Evolutionary conservation across 2,113 vertebrate genomes (phyloP), one percentile per base, ranked within the genome.

Genomic region (Anolis sagrei): DNA sequence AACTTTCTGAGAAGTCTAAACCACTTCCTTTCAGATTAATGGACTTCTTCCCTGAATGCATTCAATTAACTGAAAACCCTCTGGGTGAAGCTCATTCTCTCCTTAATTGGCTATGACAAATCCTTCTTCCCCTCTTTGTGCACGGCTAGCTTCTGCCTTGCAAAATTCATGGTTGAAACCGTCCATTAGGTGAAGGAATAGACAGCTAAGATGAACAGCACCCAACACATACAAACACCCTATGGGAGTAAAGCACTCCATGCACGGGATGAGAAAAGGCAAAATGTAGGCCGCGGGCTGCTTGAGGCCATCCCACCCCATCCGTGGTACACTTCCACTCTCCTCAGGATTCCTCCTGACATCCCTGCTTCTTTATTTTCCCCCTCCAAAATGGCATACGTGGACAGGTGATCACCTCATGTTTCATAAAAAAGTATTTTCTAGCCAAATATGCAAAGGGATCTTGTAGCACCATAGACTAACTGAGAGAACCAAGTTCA

Each of bases 51-150:
- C 21, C 6, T 25, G 18, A 16, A 51, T 54, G 48, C 61, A 61
- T 79, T 72, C 75, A 77, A 73, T 82, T 83, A 86, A 79, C 76
- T 75, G 76, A 34, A 68, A 72, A 83, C 48, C 29, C 54, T 79
- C 23, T 16, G 34, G 70, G 58, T 89, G 62, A 58, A n/a, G 74
- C 23, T 70, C 61, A 48, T 79, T 19, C 7, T 82, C 83, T 79
- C 75, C 75, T 64, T 86, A 73, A 83, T 68, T 79, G 58, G 69
- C 39, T 84, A 61, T 44, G 68, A 79, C 76, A 74, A 69, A 78
- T 82, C 48, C 76, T 79, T 69, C 21, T 8, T 69, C 27, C 72
- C 85, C 44, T 68, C 73, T 51, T 48, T 83, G 75, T 64, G 39
- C 23, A 48, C 32, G 13, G 2, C 29, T 77, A 70, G 73, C 68